Conservation (phyloP, 1,140 invertebrate genomes). For the Eurosta solidaginis region DNA sequence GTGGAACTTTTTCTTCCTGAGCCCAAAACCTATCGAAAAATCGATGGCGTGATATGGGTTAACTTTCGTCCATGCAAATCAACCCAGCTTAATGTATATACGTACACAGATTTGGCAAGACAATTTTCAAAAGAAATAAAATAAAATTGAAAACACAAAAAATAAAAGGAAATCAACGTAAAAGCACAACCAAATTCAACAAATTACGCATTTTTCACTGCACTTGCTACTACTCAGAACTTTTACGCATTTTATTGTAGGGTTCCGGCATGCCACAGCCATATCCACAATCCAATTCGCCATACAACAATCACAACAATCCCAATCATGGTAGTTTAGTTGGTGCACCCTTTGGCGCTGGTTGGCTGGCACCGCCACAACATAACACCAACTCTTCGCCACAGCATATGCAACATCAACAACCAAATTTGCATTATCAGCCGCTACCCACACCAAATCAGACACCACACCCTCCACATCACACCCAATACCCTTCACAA, state of each 20-base stretch:
- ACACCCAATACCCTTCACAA: background rate
- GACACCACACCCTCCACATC: slow-evolving; percentile 30
- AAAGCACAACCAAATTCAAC: background rate
- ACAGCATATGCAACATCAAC: slow-evolving; percentile 29
- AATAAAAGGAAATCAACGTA: background rate
- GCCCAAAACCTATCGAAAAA: too few species aligned
- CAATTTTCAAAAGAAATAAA: too few species aligned
- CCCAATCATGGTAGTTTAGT: slow-evolving; percentile 42
- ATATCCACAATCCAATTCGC: slow-evolving; percentile 38
- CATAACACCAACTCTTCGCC: slow-evolving; percentile 36
- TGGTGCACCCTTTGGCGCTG: slow-evolving; percentile 49
- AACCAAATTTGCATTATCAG: slow-evolving; percentile 31
- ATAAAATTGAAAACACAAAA: background rate
- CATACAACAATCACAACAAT: slow-evolving; percentile 34
- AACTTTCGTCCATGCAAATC: too few species aligned
- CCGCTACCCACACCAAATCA: slow-evolving; percentile 9
- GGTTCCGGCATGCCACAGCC: slow-evolving; percentile 53
- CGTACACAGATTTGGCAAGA: too few species aligned
- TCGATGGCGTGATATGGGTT: too few species aligned
- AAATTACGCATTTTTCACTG: background rate
- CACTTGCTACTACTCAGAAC: background rate
- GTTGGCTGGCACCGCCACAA: slow-evolving; percentile 50
- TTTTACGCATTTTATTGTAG: slow-evolving; percentile 46
- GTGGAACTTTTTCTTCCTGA: too few species aligned
- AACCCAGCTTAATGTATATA: too few species aligned